Base-by-base conservation (phyloP, 2,888 invertebrate genomes). In the Leptopilina drosophilae region DNA sequence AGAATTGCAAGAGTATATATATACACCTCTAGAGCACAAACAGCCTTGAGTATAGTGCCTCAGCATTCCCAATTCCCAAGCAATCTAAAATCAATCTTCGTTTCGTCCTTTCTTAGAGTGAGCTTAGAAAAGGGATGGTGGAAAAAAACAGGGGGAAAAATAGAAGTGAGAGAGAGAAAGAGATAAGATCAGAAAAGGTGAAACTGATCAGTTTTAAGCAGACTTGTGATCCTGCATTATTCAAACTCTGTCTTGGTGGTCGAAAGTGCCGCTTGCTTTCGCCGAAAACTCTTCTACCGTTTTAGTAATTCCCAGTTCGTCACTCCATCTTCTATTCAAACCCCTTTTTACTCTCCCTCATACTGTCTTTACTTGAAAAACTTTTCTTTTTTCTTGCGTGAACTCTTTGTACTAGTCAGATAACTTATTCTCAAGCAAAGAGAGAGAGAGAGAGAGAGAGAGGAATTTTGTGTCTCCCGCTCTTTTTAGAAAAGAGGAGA, bases 31-130 rank as follows among this genome's bases (percentile, higher is more conserved):
- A 15, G 26, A 49, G n/a, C 73, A 73, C 56, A 67, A 80, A 78
- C 77, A 79, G 79, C 66, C 77, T 56, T 76, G 80, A 81, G 82
- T 78, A 78, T 77, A 81, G 78, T 82, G 83, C 82, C 49, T 26
- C 82, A 80, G 84, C 88, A 90, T 90, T 90, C 87, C 89, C 88
- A 90, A 91, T 90, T 90, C 88, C 87, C 87, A 88, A 84, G 87
- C 90, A 90, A 91, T 91, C 89, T 89, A 90, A 90, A 91, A 91
- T 91, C 91, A 91, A 91, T 91, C 91, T 90, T 90, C 89, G 89
- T 89, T 90, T 89, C 87, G 88, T 88, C 88, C 87, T 86, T 87
- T 85, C 85, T 62, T 76, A 78, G 76, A 66, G 73, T 78, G 78
- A 80, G 78, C 76, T 77, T 77, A 59, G 78, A 78, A 79, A 78